These are phyloP conservation scores for Agapornis canus DNA, from an alignment of 2,797 vertebrate genomes.

Conservation along the genomic window DNA sequence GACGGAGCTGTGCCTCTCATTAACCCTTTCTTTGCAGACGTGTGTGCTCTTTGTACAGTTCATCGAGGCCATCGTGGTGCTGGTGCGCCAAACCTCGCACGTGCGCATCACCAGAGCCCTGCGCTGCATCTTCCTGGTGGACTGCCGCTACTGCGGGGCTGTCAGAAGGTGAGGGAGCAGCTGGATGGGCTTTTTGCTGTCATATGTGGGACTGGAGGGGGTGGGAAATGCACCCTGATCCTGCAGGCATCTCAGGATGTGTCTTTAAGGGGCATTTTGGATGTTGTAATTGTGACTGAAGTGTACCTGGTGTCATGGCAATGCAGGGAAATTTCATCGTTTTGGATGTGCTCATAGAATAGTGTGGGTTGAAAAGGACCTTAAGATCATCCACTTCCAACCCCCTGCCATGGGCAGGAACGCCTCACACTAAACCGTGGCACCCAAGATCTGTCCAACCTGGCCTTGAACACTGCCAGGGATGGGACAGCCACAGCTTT, in stretches of 20 bases:
- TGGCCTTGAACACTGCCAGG: not conserved
- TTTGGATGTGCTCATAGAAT: not conserved
- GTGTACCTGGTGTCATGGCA: too few relatives aligned
- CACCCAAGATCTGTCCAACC: not conserved
- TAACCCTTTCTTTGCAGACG: constrained; percentile 76
- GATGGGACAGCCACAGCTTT: not conserved
- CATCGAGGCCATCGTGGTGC: constrained; percentile 93
- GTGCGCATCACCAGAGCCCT: constrained; percentile 93
- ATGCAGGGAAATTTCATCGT: not conserved
- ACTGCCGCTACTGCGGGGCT: constrained; percentile 95
- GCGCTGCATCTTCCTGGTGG: constrained; percentile 96
- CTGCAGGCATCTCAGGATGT: not conserved
- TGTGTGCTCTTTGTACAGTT: constrained; percentile 93
- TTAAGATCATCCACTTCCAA: not conserved
- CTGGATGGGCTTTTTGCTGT: not conserved
- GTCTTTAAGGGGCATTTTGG: not conserved
- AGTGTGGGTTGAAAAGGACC: not conserved
- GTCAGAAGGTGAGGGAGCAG: constrained; percentile 86
- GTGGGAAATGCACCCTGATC: not conserved
- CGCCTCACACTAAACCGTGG: not conserved
- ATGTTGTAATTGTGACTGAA: not conserved
- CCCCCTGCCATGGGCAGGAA: not conserved
- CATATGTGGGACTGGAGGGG: accelerated
- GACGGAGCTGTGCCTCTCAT: not conserved
- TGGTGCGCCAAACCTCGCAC: constrained; percentile 94